Base-by-base conservation (phyloP, 1,140 invertebrate genomes). In the Drosophila rhopaloa region DNA sequence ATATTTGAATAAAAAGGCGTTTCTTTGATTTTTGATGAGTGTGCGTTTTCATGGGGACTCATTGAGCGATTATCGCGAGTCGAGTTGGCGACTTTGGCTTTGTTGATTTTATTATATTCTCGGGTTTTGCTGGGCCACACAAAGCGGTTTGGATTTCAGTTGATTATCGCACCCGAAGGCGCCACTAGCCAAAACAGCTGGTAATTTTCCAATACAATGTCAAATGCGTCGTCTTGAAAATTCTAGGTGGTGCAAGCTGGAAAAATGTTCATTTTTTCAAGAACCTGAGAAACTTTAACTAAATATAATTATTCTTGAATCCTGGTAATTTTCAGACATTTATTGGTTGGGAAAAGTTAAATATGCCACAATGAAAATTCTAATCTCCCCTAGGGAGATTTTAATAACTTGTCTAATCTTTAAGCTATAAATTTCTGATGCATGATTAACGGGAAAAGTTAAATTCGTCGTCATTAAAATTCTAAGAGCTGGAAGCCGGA, bases 1-100 rank as follows among this genome's bases (percentile, higher is more conserved):
- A 58, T 71, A 71, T 14, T 53, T 68, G 37, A 71, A 71, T 71
- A 71, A 71, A 68, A 71, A 71, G 65, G 67, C 67, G 65, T 71
- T 71, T 58, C 65, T 48, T 35, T 40, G 16, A 50, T 57, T 71
- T 70, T 43, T 71, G 67, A 58, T 71, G 67, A 71, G 67, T 71
- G 51, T 71, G 66, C 67, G 44, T 71, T 71, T 71, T 27, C 37
- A 29, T 71, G 51, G 43, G 35, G 29, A 43, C 44, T 19, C 37
- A 71, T 57, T 48, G 65, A 66, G 37, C 53, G 43, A 46, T 68
- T 57, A 62, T 43, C 35, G 50, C 62, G 62, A 70, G 65, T 71
- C 53, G 67, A 57, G 37, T 32, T 70, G 37, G 19, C 50, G 44
- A 29, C 51, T 59, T 48, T 48, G 41, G 43, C 16, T 57, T 27